Conservation (phyloP, 2,888 invertebrate genomes). For the Lasioglossum vierecki region DNA sequence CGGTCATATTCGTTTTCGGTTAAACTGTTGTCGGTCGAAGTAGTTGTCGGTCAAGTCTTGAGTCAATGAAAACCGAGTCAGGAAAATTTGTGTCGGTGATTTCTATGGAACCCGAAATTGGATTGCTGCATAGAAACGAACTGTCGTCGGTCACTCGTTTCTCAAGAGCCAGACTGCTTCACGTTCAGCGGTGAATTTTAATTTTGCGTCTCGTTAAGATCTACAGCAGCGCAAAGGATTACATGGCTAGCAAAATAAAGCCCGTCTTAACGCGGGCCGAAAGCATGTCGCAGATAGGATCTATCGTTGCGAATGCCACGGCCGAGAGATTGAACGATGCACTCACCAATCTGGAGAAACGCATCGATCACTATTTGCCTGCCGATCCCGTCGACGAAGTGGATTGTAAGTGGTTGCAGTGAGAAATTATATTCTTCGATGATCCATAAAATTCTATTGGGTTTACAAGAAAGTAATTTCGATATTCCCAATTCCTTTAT, state of each 20-base stretch:
- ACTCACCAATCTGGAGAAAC: slow-evolving; percentile 91
- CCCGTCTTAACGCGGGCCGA: slow-evolving; percentile 92
- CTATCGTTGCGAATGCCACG: slow-evolving; percentile 90
- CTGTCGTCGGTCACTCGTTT: neutral
- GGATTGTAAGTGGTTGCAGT: slow-evolving; percentile 82
- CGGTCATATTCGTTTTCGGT: no score
- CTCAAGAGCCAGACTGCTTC: neutral
- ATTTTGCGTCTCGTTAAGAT: slow-evolving; percentile 85
- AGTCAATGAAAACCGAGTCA: no score
- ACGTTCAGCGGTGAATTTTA: neutral
- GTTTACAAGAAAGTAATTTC: no score
- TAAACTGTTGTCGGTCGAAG: no score
- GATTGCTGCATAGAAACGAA: neutral
- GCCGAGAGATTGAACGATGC: slow-evolving; percentile 91
- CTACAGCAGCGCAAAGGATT: slow-evolving; percentile 92
- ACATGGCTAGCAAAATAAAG: slow-evolving; percentile 87
- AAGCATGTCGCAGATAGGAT: slow-evolving; percentile 92
- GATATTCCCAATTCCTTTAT: no score
- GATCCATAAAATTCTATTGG: neutral
- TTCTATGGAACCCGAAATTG: neutral
- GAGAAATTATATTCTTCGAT: neutral
- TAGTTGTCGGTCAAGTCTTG: no score
- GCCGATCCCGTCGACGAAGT: slow-evolving; percentile 87
- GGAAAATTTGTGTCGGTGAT: no score
- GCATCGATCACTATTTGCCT: slow-evolving; percentile 92